Conservation (phyloP, 2,113 vertebrate genomes). For the Hyaena hyaena region DNA sequence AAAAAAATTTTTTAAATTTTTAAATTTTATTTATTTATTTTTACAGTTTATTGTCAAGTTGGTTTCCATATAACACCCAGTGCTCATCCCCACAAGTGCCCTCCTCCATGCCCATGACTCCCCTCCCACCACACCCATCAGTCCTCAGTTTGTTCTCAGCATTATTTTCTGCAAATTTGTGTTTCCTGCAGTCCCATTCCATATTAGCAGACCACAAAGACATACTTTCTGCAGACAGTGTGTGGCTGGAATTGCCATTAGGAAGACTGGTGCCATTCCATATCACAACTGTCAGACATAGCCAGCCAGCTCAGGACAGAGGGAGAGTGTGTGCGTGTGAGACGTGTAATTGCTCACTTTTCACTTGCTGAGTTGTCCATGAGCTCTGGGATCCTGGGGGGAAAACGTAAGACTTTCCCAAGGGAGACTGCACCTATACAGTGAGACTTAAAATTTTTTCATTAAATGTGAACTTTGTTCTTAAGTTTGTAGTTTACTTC, state of each 20-base stretch:
- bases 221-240: slow-evolving; percentile 80
- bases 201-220: slow-evolving; percentile 66
- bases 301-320: neutral
- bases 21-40: no score
- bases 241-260: slow-evolving; percentile 78
- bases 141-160: no score
- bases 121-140: no score
- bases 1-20: no score
- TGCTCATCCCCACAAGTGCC: no score
- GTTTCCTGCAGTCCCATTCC: slow-evolving; percentile 64
- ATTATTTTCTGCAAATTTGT: slow-evolving; percentile 65
- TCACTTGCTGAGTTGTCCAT: slow-evolving; percentile 48
- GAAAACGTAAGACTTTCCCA: slow-evolving; percentile 57
- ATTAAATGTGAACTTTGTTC: slow-evolving; percentile 74
- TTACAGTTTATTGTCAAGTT: no score
- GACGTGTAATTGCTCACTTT: slow-evolving; percentile 43
- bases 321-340: neutral
- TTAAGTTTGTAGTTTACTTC: slow-evolving; percentile 67
- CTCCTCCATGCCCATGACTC: no score
- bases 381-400: slow-evolving; percentile 55
- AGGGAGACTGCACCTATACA: slow-evolving; percentile 29
- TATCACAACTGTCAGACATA: slow-evolving; percentile 7
- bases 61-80: no score
- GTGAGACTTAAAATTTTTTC: slow-evolving; percentile 23
- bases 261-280: slow-evolving; percentile 65